Base-by-base conservation (phyloP, 2,797 vertebrate genomes). In the Myotis myotis region DNA sequence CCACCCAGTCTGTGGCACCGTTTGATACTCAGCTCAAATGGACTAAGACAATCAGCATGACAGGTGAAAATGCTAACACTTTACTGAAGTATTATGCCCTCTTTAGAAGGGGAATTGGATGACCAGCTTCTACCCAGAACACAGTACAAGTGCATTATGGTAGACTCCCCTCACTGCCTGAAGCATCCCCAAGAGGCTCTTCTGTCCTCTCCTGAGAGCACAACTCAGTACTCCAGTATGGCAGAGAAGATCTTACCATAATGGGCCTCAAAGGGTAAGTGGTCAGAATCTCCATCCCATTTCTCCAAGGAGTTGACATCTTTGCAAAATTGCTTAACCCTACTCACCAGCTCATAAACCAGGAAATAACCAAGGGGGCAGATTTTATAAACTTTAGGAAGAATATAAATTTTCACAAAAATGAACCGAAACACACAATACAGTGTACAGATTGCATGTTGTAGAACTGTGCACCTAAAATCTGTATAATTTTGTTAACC, bases 331-430 rank as follows among this genome's bases (percentile, higher is more conserved):
- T 68, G 64, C n/a, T 68, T 68, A 68, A 2, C 64, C n/a, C 64
- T 68, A 36, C 8, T 68, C 17, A 20, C 64, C n/a, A 68, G 64
- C 64, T 68, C 64, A 68, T 68, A 68, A 68, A 19, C n/a, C 64
- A 68, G 17, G 64, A 68, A 68, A 19, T 68, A 68, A 33, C 8
- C 17, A 68, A 36, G 17, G 30, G 64, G 64, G 17, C n/a, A 20
- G 64, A 68, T 68, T 20, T 68, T 36, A 68, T 20, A 68, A 33
- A 68, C 47, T 93, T 96, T 62, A 79, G 33, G 25, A 93, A 96
- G 86, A 28, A 71, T 11, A 64, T 57, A 81, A 15, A 72, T 86
- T 28, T 79, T 87, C 33, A 89, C 12, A 80, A 87, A 94, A 90
- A 71, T n/a, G 33, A 94, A 53, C 41, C 57, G 15, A 89, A 66